Base-by-base conservation (phyloP, 2,113 vertebrate species). In the Hirundichthys speculiger region DNA sequence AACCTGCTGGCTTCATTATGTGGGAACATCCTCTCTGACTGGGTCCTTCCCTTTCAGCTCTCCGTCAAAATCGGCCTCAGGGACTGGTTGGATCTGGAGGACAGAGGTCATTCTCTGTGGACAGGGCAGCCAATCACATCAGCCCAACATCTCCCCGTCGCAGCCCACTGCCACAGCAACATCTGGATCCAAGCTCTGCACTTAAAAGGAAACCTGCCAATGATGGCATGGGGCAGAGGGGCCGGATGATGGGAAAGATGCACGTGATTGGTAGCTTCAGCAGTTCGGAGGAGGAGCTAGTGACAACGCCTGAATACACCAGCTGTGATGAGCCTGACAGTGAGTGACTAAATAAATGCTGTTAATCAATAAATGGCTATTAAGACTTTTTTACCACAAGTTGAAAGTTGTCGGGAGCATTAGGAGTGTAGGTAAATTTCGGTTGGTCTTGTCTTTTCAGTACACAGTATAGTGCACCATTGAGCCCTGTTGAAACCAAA, bases 281-380 rank as follows among this genome's bases (percentile, higher is more conserved):
- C 90, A 98, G 96, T 72, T 98, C 96, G 1, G 96, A 98, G 86
- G 96, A 98, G 85, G 96, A 98, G 42, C 72, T 98, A 2, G 49
- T 41, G 34, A 82, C 77, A 67, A 97, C 96, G 0, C 96, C 96
- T 0, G 96, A 98, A 18, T 98, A 96, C 66, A 95, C 94, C 0
- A 98, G 96, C 85, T 96, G 96, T 70, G 96, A 98, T 12, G 96
- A 98, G 81, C 94, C 95, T 25, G 95, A 98, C 83, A 94, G 96
- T 84, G 94, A 98, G 91, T 97, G 5, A 18, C 47, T 50, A n/a
- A n/a, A n/a, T n/a, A n/a, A n/a, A n/a, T n/a, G n/a, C n/a, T n/a
- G n/a, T n/a, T n/a, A n/a, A n/a, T n/a, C n/a, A n/a, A n/a, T n/a
- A n/a, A n/a, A n/a, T n/a, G n/a, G n/a, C n/a, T 3, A 8, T 27